These are phyloP conservation scores for Machimus rusticus DNA, from an alignment of 2,888 invertebrate genomes.

Conservation along the genomic window DNA sequence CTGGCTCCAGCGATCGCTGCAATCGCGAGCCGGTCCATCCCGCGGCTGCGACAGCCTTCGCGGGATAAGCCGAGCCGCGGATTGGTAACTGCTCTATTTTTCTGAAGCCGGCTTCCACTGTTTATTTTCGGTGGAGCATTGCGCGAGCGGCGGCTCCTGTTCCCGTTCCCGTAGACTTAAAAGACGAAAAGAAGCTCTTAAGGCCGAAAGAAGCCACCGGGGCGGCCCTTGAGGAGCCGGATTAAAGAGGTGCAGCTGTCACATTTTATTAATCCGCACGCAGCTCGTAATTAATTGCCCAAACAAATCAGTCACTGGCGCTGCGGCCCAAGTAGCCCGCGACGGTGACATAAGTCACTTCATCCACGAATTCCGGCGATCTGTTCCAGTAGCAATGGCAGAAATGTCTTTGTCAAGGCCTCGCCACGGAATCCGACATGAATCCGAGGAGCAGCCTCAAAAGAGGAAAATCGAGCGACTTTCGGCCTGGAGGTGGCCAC, in stretches of 20 bases:
- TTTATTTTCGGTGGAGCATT: not conserved
- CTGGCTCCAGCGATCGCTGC: not conserved
- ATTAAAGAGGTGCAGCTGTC: conserved; percentile 20
- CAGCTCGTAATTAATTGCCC: not conserved
- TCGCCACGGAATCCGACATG: not conserved
- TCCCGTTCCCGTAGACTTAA: not conserved
- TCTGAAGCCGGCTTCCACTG: not conserved
- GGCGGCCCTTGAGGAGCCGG: not conserved
- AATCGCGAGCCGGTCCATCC: not conserved
- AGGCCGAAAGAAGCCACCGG: not conserved
- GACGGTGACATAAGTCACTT: conserved; percentile 2
- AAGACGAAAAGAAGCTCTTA: not conserved
- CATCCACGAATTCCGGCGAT: not conserved
- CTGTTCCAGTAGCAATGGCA: not conserved
- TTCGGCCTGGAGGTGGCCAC: not conserved
- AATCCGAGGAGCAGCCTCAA: not conserved
- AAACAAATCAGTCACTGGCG: not conserved
- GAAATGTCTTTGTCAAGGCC: conserved; percentile 25
- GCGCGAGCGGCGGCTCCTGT: not conserved
- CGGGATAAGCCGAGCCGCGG: not conserved
- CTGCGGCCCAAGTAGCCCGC: not conserved
- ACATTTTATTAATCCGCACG: not conserved
- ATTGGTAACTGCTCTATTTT: not conserved
- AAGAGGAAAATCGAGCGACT: not conserved
- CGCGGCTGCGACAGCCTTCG: not conserved